Evolutionary conservation across 2,797 vertebrate species (phyloP), one percentile per base, ranked within the genome.

Genomic region (Enteromius treurensis): DNA sequence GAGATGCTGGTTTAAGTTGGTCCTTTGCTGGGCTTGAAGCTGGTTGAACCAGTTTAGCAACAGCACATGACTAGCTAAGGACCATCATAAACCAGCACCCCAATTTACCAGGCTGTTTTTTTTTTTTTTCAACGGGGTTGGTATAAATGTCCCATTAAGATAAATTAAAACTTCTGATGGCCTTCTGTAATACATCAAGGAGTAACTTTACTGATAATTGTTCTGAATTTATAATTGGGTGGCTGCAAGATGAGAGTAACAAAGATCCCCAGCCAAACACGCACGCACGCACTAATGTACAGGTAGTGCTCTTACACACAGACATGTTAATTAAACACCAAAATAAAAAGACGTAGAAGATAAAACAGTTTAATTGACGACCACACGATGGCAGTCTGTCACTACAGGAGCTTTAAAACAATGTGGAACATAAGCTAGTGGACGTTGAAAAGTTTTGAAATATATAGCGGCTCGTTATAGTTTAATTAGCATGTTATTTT

Each of bases 361-460:
- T 26, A 40, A 68, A 10, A 62, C n/a, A 62, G 5, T 82, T 80
- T 68, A 15, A 21, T 4, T 5, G 58, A 29, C 3, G 51, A n/a
- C 75, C 88, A 85, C 65, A 76, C 79, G 86, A 47, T 86, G 88
- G 78, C 84, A 88, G 26, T 26, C 13, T 14, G 8, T n/a, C 6
- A 82, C 19, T 4, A 67, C 8, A 47, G 8, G n/a, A 55, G 4
- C 15, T 82, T 23, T 23, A 29, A 58, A 77, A 76, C 17, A 23
- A 15, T 21, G n/a, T 64, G 14, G 3, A 23, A 32, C 14, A 17
- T 40, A 40, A 58, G 0, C 74, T 37, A 23, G n/a, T 26, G 21
- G 34, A 17, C 40, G 13, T 4, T 42, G 3, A 5, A 77, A 15
- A 1, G 37, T 62, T 77, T 62, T 81, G 11, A 73, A 32, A 55